Evolutionary conservation across 2,797 vertebrate species (phyloP), one percentile per base, ranked within the genome.

Genomic region (Helicolenus hilgendorfi): DNA sequence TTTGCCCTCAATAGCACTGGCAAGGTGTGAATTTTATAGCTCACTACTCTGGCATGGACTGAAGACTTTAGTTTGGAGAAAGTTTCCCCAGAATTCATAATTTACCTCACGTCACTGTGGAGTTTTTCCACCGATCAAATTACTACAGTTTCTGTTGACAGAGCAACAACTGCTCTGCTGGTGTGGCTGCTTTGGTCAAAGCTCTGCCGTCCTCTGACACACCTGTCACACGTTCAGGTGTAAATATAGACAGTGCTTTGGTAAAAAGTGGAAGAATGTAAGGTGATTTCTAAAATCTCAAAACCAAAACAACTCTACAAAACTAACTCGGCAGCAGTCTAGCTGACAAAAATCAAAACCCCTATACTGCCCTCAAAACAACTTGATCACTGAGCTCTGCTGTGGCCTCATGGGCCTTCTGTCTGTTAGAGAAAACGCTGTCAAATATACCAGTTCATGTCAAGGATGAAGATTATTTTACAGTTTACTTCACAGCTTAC

Each of bases 1-100:
- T 83, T 91, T 96, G 96, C 83, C 65, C 24, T 4, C 97, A 96
- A 49, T 90, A 97, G 33, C 71, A 67, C 41, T 2, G 53, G 2
- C 5, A 27, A 56, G 3, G 53, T 69, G 24, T 22, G 49, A 67
- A 49, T 68, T 65, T 65, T 68, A 26, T 33, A 77, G 38, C 65
- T 65, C 53, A 2, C 26, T 53, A 35, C 29, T 56, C 35, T 59
- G 53, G 8, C 14, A 2, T 27, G 53, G 62, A 77, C 14, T 26
- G 41, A 31, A 64, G n/a, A 24, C 14, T 59, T 63, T 60, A 56
- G 72, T 82, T 79, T n/a, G 8, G 27, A 58, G 2, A 62, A 69
- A 62, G 62, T 86, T 83, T 81, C 22, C 24, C 2, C n/a, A 11
- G 31, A 65, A 80, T 91, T 75, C 14, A 58, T 69, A 41, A 84